Evolutionary conservation across 2,888 invertebrate species (phyloP).

Genomic region (Pandemis cinnamomeana): DNA sequence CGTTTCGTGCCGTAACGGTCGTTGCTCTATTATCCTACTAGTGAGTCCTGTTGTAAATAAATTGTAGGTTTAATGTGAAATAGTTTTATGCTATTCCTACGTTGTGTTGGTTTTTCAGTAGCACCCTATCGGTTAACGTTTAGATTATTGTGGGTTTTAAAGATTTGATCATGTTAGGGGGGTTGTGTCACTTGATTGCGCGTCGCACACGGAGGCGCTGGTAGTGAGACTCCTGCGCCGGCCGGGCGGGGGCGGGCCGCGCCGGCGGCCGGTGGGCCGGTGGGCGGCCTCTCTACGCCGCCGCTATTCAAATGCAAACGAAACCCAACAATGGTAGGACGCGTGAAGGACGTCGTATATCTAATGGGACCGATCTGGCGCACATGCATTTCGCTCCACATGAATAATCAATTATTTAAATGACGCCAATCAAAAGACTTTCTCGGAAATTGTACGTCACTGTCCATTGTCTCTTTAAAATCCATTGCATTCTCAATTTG

Average conservation of each 20-base stretch:
- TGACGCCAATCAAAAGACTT: slow-evolving; percentile 75
- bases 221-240: slow-evolving; percentile 56
- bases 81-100: slow-evolving; percentile 63
- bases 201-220: slow-evolving; percentile 37
- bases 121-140: neutral
- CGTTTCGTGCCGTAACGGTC: slow-evolving; percentile 79
- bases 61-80: slow-evolving; percentile 69
- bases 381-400: slow-evolving; percentile 78
- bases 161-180: neutral
- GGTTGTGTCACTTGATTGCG: slow-evolving; percentile 37
- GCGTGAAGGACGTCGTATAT: slow-evolving; percentile 83
- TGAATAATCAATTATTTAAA: slow-evolving; percentile 84
- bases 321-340: slow-evolving; percentile 81
- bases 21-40: slow-evolving; percentile 80
- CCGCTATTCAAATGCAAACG: slow-evolving; percentile 81
- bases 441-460: slow-evolving; percentile 64
- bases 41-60: slow-evolving; percentile 81
- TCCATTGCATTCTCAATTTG: slow-evolving; percentile 44
- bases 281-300: slow-evolving; percentile 72
- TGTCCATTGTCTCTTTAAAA: slow-evolving; percentile 56
- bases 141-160: neutral
- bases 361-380: slow-evolving; percentile 77
- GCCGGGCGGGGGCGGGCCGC: slow-evolving; percentile 62
- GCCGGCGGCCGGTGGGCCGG: slow-evolving; percentile 55
- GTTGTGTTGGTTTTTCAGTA: slow-evolving; percentile 67